Base-by-base conservation (phyloP, 2,888 invertebrate species). In the Drosophila anomalata region DNA sequence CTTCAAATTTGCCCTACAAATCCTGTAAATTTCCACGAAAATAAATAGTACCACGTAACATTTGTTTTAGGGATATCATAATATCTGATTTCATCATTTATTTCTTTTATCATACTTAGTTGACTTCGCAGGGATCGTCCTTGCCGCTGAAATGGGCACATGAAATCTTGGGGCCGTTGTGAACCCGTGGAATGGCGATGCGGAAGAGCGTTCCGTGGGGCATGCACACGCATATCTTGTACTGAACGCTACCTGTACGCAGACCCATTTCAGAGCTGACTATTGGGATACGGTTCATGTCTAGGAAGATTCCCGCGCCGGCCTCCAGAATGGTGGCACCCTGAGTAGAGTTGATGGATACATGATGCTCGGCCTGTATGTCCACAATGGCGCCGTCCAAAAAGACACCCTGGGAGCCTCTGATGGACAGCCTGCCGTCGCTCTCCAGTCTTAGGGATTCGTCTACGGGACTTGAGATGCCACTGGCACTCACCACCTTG, bases 171-270 rank as follows among this genome's bases (percentile, higher is more conserved):
- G 89, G 88, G 0, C 90, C 90, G 66, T 89, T 91, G 73, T 91
- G 90, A 3, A 88, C 83, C 0, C 93, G 93, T 0, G 95, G 94
- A 0, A 96, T 94, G 0, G 96, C 95, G 4, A 97, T 94, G 69
- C 95, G 93, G 88, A 97, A 97, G 54, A 98, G 90, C 79, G 95
- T 96, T 0, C 97, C 97, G 74, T 95, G 95, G 0, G 97, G 97
- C 96, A 97, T 97, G 87, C 97, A 97, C 0, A 97, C 95, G 80
- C 97, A 98, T 0, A 98, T 94, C 90, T 97, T 97, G 83, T 95
- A 97, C 89, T 97, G 97, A 0, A 94, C 91, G 63, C 92, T 91
- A 2, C 90, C 91, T 84, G 88, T 93, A 88, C 78, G 93, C 29
- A 71, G 91, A 71, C 88, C 93, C 75, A 29, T 88, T 62, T 93